Conservation (phyloP, 1,140 invertebrate species). For the Tenebrio molitor region DNA sequence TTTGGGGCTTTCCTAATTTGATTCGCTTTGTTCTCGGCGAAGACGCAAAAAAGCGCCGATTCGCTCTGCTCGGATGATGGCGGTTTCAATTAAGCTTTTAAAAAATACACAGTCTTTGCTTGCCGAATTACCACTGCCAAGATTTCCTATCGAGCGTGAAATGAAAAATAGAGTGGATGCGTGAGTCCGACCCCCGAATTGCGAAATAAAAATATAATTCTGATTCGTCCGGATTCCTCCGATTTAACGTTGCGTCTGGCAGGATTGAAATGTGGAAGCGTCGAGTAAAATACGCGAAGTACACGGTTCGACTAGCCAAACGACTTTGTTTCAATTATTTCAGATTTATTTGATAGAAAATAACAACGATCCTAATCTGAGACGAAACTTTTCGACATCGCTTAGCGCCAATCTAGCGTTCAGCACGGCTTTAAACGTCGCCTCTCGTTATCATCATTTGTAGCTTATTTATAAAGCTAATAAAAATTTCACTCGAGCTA, state of each 20-base stretch:
- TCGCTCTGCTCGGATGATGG: too few species aligned
- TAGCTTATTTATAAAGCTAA: constrained; percentile 5
- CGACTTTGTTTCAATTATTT: constrained; percentile 1
- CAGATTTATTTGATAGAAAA: constrained; percentile 20
- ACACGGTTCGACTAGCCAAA: constrained; percentile 30
- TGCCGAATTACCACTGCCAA: constrained; percentile 7
- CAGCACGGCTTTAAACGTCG: not conserved
- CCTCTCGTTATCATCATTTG: constrained; percentile 5
- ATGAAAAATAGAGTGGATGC: constrained; percentile 17
- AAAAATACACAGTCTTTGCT: not conserved
- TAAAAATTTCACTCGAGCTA: constrained; percentile 21
- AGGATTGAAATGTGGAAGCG: not conserved
- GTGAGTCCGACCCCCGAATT: not conserved
- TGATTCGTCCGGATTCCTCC: not conserved
- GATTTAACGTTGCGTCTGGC: not conserved
- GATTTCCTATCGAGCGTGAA: constrained; percentile 17
- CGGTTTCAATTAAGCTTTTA: not conserved
- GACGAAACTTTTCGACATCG: constrained; percentile 7
- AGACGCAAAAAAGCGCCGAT: not conserved
- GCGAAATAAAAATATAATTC: constrained; percentile 4
- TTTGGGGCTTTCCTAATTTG: constrained; percentile 19
- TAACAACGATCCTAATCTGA: constrained; percentile 23
- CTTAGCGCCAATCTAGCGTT: constrained; percentile 23
- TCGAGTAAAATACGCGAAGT: not conserved
- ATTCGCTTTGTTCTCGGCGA: constrained; percentile 10